A percentile compares a stretch with the other conserved stretches of the same genome.
Evolutionary conservation across 2,888 invertebrate species (phyloP).

Genomic region (Andrena hattorfiana): DNA sequence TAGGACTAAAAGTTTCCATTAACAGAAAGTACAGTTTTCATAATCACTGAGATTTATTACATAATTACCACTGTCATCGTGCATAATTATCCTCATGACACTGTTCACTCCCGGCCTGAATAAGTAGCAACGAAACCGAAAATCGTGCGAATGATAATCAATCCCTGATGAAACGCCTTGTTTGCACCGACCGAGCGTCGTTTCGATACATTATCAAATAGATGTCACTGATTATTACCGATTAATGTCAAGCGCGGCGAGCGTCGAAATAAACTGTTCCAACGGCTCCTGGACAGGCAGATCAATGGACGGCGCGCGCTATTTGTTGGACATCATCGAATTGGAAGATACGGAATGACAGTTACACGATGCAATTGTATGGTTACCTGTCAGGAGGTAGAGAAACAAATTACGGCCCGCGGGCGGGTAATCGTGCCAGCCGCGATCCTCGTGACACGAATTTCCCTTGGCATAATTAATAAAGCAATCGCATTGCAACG

Average conservation of each 20-base stretch:
- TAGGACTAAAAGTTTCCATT: no score
- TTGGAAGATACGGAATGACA: constrained; percentile 22
- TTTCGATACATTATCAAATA: constrained; percentile 53
- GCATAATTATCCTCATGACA: not conserved
- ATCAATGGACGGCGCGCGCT: constrained; percentile 18
- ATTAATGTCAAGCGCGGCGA: constrained; percentile 53
- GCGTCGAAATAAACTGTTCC: constrained; percentile 39
- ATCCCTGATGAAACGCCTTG: not conserved
- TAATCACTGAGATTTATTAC: no score
- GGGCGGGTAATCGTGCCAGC: not conserved
- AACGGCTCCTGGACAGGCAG: constrained; percentile 21
- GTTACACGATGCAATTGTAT: constrained; percentile 28
- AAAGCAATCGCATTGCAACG: constrained; percentile 13
- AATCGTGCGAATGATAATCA: not conserved
- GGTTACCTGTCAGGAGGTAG: constrained; percentile 8
- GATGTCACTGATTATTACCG: constrained; percentile 48
- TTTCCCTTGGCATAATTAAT: constrained; percentile 42
- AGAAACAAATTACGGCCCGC: constrained; percentile 38
- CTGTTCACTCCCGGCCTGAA: not conserved
- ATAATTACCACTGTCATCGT: not conserved
- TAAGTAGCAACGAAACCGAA: not conserved
- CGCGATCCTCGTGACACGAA: not conserved
- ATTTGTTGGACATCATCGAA: constrained; percentile 32
- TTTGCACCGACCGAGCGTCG: constrained; percentile 3
- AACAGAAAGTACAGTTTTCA: no score